Evolutionary conservation across 2,113 vertebrate genomes (phyloP), one percentile per base, ranked within the genome.

Genomic region (Sander lucioperca): DNA sequence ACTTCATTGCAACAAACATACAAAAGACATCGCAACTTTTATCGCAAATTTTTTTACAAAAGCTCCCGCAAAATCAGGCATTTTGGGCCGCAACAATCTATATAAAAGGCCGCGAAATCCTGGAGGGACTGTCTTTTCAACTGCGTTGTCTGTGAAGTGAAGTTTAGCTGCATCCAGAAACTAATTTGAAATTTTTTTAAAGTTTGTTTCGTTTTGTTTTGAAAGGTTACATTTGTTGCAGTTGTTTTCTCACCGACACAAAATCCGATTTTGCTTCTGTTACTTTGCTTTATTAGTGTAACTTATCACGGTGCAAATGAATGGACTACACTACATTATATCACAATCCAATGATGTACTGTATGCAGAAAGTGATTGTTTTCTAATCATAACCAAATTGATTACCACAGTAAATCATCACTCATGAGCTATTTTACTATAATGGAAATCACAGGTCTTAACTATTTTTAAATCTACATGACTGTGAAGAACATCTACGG

Each of bases 311-410:
- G 48, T 62, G 36, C 16, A 48, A 36, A 63, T 23, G 3, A 51
- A 59, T 15, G 30, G 50, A 66, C 30, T 8, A 13, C 11, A 68
- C 25, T 6, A 2, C 23, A 21, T 27, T 19, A 15, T 18, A 27
- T 27, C 30, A 33, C 12, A 27, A n/a, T 67, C 48, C 71, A 54
- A 71, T 83, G 43, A 66, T 33, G 39, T 25, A 16, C n/a, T 25
- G 36, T 19, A 18, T 12, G 16, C 14, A 56, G 21, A 43, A 54
- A 45, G 5, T 64, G n/a, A 75, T 66, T 18, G 1, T 23, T 70
- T 23, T 23, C 33, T 48, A 10, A 81, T 73, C 67, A 56, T 6
- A 57, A 57, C 14, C 53, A 43, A 25, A 64, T 16, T 47, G 54
- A 76, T 39, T 33, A 58, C 33, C 27, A 56, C 13, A 56, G 61